phyloP scores from a whole-genome alignment of 2,113 vertebrate genomes.

The Thalassarche chlororhynchos region DNA sequence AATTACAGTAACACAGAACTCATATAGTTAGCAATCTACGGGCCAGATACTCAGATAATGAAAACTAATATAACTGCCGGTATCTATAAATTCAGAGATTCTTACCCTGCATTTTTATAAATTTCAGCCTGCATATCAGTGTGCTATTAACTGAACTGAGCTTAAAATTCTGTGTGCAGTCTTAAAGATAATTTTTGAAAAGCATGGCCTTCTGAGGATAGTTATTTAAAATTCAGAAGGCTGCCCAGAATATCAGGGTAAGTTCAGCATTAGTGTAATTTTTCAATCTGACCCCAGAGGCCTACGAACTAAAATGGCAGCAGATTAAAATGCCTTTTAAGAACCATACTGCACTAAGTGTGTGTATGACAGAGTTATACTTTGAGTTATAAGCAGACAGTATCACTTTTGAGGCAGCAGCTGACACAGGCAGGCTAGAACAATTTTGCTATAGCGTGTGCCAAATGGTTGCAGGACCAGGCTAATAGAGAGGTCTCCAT shows the following conservation, averaged over 20 bases:
- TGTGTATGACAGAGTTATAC: neutral
- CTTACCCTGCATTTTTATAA: neutral
- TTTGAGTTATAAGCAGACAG: neutral
- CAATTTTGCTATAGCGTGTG: neutral
- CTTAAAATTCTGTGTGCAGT: slow-evolving; percentile 29
- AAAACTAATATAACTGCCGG: neutral
- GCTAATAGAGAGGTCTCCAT: neutral
- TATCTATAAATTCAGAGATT: neutral
- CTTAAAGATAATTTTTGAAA: slow-evolving; percentile 53
- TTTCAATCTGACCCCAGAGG: slow-evolving; percentile 51
- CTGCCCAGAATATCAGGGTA: slow-evolving; percentile 51
- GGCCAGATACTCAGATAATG: neutral
- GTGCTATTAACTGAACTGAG: neutral
- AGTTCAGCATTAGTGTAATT: slow-evolving; percentile 41
- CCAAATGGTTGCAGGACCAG: neutral
- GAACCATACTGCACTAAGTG: neutral
- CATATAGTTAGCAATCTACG: neutral
- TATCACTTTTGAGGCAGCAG: neutral
- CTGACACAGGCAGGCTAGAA: neutral
- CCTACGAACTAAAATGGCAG: slow-evolving; percentile 34
- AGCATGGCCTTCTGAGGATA: slow-evolving; percentile 24
- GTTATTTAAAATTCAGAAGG: slow-evolving; percentile 52
- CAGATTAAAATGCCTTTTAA: slow-evolving; percentile 55
- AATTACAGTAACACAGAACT: neutral
- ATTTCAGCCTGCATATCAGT: neutral